Evolutionary conservation across 2,797 vertebrate species (phyloP).

Genomic region (Mionectes olivaceus): DNA sequence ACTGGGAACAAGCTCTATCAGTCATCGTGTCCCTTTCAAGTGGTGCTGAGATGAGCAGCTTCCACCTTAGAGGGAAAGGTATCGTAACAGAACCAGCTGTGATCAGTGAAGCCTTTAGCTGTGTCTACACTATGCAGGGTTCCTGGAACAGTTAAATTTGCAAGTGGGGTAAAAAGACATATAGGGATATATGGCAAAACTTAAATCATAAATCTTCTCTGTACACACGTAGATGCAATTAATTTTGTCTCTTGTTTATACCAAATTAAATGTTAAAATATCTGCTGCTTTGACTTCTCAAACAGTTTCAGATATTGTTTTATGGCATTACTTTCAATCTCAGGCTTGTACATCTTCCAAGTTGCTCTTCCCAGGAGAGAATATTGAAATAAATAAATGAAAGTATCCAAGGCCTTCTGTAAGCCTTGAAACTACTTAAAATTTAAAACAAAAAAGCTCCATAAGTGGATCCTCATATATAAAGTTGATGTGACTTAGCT

Average conservation of each 20-base stretch:
- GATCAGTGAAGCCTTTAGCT: not conserved
- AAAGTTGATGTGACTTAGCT: not conserved
- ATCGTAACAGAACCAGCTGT: not conserved
- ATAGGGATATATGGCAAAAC: not conserved
- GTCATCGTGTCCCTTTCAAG: not conserved
- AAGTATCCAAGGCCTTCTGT: not conserved
- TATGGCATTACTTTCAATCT: not conserved
- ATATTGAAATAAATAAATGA: not conserved
- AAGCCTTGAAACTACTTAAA: not conserved
- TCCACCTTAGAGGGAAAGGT: not conserved
- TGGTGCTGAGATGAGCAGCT: not conserved
- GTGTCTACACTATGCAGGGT: not conserved
- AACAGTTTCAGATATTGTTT: constrained; percentile 13
- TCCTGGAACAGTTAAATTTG: not conserved
- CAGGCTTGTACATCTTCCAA: not conserved
- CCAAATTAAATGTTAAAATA: not conserved
- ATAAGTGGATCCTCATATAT: not conserved
- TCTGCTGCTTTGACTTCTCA: not conserved
- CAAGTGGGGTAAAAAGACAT: not conserved
- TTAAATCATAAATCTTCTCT: not conserved
- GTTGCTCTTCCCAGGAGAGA: not conserved
- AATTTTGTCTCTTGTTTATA: not conserved
- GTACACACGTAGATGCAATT: not conserved
- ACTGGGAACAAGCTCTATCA: not conserved
- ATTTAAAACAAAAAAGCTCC: not conserved